Evolutionary conservation across 1,140 invertebrate genomes (phyloP).

Genomic region (Eufriesea mexicana): DNA sequence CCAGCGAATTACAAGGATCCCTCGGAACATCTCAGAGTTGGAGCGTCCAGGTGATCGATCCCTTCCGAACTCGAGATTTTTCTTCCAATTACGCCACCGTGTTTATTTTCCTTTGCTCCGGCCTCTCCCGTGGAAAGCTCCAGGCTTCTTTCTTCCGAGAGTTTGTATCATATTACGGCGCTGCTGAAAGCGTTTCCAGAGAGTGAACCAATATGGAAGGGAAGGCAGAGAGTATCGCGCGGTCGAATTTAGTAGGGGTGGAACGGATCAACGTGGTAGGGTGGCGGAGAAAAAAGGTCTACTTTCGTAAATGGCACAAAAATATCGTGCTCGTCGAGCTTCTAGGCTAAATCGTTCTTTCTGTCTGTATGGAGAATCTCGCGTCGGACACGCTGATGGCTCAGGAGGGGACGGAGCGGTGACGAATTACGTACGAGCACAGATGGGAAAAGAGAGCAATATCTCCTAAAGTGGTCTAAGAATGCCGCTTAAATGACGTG

Average conservation of each 20-base stretch:
- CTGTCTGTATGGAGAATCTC: slow-evolving; percentile 12
- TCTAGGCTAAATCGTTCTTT: slow-evolving; percentile 30
- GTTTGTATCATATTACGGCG: slow-evolving; percentile 44
- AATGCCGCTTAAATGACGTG: slow-evolving; percentile 28
- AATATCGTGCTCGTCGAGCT: slow-evolving; percentile 27
- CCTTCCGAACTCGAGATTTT: not conserved
- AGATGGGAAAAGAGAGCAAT: slow-evolving; percentile 15
- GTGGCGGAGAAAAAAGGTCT: slow-evolving; percentile 16
- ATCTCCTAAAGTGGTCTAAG: slow-evolving; percentile 33
- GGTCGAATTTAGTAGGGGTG: slow-evolving; percentile 8
- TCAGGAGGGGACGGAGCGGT: not conserved
- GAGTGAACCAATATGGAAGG: slow-evolving; percentile 20
- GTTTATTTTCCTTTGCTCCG: slow-evolving; percentile 15
- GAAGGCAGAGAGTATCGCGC: slow-evolving; percentile 13
- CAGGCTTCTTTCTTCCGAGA: not conserved
- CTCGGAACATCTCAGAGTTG: not conserved
- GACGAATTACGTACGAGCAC: slow-evolving; percentile 30
- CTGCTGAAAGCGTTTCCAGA: slow-evolving; percentile 29
- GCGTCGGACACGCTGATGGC: not conserved
- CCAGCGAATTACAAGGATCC: not conserved
- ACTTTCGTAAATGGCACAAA: slow-evolving; percentile 36
- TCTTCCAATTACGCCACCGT: slow-evolving; percentile 27
- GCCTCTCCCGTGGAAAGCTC: not conserved
- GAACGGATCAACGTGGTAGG: not conserved
- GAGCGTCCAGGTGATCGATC: not conserved